A percentile compares a stretch with the other conserved stretches of the same genome.
phyloP scores from a whole-genome alignment of 2,113 vertebrate genomes.

The Percopsis transmontana region DNA sequence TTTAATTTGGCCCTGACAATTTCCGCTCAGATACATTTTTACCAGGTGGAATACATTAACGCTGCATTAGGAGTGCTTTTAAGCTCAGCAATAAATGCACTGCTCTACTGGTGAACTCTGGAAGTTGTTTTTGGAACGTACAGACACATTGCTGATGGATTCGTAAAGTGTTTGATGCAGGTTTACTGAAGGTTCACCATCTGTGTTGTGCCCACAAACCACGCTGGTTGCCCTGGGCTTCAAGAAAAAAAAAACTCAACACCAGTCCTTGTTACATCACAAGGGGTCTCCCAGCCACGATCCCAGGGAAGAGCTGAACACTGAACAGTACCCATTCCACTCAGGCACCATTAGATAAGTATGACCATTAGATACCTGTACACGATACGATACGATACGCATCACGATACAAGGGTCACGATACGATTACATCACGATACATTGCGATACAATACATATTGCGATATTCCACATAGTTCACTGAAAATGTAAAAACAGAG shows the following conservation, averaged over 20 bases:
- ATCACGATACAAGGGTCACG: too few relatives aligned
- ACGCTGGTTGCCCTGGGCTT: slow-evolving; percentile 32
- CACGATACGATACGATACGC: too few relatives aligned
- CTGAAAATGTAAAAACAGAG: too few relatives aligned
- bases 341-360: too few relatives aligned
- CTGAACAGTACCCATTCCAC: slow-evolving; percentile 58
- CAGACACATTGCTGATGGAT: slow-evolving; percentile 57
- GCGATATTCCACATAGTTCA: too few relatives aligned
- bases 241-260: slow-evolving; percentile 53
- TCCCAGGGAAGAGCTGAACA: slow-evolving; percentile 38
- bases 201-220: slow-evolving; percentile 51
- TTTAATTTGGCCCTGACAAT: slow-evolving; percentile 61
- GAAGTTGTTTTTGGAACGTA: slow-evolving; percentile 58
- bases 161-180: slow-evolving; percentile 62
- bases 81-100: slow-evolving; percentile 51
- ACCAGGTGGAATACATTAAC: slow-evolving; percentile 66
- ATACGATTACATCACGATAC: too few relatives aligned
- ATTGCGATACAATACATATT: too few relatives aligned
- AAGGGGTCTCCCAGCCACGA: slow-evolving; percentile 47
- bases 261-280: slow-evolving; percentile 50
- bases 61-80: slow-evolving; percentile 49
- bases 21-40: slow-evolving; percentile 64
- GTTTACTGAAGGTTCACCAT: slow-evolving; percentile 56
- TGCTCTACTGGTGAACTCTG: slow-evolving; percentile 50
- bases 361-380: too few relatives aligned